Evolutionary conservation across 1,140 invertebrate species (phyloP).

Genomic region (Drosophila pandora): DNA sequence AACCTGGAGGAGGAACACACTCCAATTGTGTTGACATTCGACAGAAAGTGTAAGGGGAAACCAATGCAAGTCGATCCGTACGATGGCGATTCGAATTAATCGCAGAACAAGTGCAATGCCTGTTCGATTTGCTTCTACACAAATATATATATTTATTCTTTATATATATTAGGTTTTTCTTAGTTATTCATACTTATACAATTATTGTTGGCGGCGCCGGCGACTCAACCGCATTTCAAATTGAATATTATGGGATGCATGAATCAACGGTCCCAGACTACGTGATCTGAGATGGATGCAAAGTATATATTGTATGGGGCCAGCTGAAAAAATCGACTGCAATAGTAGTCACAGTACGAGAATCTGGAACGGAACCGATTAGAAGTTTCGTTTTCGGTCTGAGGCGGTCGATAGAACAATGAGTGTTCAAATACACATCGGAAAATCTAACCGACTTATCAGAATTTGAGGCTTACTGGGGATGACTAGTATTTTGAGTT

Average conservation of each 20-base stretch:
- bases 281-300: constrained; percentile 30
- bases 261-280: constrained; percentile 36
- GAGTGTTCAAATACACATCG: constrained; percentile 15
- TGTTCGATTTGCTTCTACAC: constrained; percentile 28
- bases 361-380: constrained; percentile 51
- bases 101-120: constrained; percentile 48
- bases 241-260: constrained; percentile 34
- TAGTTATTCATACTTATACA: constrained; percentile 44
- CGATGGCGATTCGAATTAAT: constrained; percentile 39
- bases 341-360: constrained; percentile 42
- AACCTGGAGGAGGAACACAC: constrained; percentile 29
- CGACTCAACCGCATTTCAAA: constrained; percentile 46
- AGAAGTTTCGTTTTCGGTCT: constrained; percentile 36
- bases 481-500: no score
- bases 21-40: constrained; percentile 50
- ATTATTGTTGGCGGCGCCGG: constrained; percentile 35
- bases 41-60: constrained; percentile 54
- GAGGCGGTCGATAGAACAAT: neutral
- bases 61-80: constrained; percentile 30
- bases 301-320: constrained; percentile 13
- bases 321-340: constrained; percentile 30
- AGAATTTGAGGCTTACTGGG: neutral
- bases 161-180: constrained; percentile 17
- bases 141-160: neutral
- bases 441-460: neutral